Conservation (phyloP, 2,888 invertebrate species). For the Mactromeris polynyma region DNA sequence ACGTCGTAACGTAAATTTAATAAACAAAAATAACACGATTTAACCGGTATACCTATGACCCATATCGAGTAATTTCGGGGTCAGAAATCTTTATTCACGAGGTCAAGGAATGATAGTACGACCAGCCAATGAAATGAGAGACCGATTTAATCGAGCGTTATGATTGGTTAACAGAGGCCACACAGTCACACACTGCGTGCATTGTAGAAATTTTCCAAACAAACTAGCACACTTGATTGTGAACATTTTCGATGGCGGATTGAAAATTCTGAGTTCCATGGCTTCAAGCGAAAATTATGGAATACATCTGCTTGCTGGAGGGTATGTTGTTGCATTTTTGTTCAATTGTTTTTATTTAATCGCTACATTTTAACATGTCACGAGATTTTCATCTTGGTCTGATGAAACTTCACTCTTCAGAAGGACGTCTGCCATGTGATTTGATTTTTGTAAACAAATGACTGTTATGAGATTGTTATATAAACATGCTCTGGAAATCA, state of each 20-base stretch:
- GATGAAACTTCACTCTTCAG: neutral
- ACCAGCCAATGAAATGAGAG: conserved; percentile 57
- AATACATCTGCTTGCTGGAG: conserved; percentile 97
- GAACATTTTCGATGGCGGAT: conserved; percentile 54
- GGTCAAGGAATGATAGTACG: conserved; percentile 46
- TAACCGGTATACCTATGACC: neutral
- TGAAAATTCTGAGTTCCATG: conserved; percentile 48
- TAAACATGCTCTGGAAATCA: too few species aligned
- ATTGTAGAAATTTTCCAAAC: conserved; percentile 50
- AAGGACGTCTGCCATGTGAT: conserved; percentile 5
- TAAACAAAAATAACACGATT: neutral
- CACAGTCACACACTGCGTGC: conserved; percentile 33
- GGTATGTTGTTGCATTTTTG: conserved; percentile 90
- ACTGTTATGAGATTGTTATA: too few species aligned
- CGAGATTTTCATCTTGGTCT: neutral
- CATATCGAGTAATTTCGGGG: conserved; percentile 11
- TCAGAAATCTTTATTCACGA: conserved; percentile 38
- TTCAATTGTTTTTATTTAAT: neutral
- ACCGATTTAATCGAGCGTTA: conserved; percentile 43
- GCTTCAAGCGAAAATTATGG: conserved; percentile 87
- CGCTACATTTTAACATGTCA: neutral
- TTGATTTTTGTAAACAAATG: neutral
- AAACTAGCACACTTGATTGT: neutral
- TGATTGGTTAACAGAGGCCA: conserved; percentile 58
- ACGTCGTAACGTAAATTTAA: neutral